Evolutionary conservation across 64 coral and sea anemone genomes (phyloP), one percentile per base, ranked within the genome.

Genomic region (Montipora efflorescens): DNA sequence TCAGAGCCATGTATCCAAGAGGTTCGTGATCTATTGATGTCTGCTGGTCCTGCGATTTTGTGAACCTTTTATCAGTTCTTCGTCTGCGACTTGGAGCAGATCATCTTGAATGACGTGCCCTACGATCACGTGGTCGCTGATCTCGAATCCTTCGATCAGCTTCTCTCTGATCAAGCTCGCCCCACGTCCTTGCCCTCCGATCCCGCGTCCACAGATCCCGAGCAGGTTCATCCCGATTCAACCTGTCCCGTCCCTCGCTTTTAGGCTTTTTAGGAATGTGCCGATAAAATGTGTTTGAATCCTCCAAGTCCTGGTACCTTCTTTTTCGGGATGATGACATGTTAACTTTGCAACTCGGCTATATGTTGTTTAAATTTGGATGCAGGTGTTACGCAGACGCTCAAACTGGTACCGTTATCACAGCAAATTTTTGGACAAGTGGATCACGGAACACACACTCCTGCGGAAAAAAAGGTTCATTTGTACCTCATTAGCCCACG

Each of bases 241-340:
- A 22, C n/a, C 4, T 3, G 23, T 72, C 36, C 36, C 36, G 1
- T 59, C 79, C 55, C 8, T 82, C 79, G 13, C 55, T 45, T 15
- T 55, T 82, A 20, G 51, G 5, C 12, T 61, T 51, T 59, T 43
- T 22, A 82, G 8, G 36, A n/a, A 4, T 43, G 13, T 5, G 15
- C 76, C 43, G 4, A 7, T 64, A 12, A 20, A 19, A 51, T 82
- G 21, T 12, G 3, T 52, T 11, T 10, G 51, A 64, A 61, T 43
- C 55, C n/a, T 23, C 2, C 25, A 61, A 4, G 15, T 59, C 79
- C 59, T 55, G 36, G 52, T 44, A 59, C 12, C 79, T 4, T 83
- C 81, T 83, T 59, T 83, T 83, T 61, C 81, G 57, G 15, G 58
- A 46, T 67, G 58, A 18, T 62, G 12, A 1, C 81, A 83, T 83